Evolutionary conservation across 2,888 invertebrate genomes (phyloP), one percentile per base, ranked within the genome.

Genomic region (Myopa tessellatipennis): DNA sequence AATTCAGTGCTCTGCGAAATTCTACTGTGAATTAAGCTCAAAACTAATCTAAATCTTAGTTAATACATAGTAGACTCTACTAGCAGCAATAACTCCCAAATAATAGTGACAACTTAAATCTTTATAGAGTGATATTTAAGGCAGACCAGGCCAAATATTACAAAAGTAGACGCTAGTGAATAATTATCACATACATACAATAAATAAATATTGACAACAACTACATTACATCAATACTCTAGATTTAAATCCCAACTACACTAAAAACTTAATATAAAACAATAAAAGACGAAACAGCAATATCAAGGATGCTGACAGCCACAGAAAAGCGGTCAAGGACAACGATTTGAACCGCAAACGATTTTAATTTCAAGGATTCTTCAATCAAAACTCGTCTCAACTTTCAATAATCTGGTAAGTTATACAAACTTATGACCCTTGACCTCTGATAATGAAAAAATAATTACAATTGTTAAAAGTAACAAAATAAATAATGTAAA

Each of bases 201-300:
- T 63, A 36, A 34, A 63, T 36, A 34, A 36, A 63, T 36, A 36
- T 63, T n/a, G 69, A 72, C 76, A 45, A 68, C 77, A 80, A 65
- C 73, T 69, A 14, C 38, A 68, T 14, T 34, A 14, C n/a, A 45
- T 40, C 14, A 10, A 16, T 8, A 55, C 55, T 55, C 14, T 55
- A n/a, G 55, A 76, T 74, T 77, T 60, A 50, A 77, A 72, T 76
- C 67, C 58, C 76, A 79, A 79, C 73, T 77, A 76, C 55, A 67
- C n/a, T 67, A 40, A 67, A 40, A 75, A 80, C 78, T 68, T 76
- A 40, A 76, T 60, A 73, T 61, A 73, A 50, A 26, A 26, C 52
- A 76, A 40, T 14, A 45, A 61, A 61, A 34, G 36, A 63, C 26
- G 0, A n/a, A 68, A 75, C 36, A 16, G 7, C 36, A 69, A 5